Base-by-base conservation (phyloP, 2,113 vertebrate species). In the Phalacrocorax brasilianus region DNA sequence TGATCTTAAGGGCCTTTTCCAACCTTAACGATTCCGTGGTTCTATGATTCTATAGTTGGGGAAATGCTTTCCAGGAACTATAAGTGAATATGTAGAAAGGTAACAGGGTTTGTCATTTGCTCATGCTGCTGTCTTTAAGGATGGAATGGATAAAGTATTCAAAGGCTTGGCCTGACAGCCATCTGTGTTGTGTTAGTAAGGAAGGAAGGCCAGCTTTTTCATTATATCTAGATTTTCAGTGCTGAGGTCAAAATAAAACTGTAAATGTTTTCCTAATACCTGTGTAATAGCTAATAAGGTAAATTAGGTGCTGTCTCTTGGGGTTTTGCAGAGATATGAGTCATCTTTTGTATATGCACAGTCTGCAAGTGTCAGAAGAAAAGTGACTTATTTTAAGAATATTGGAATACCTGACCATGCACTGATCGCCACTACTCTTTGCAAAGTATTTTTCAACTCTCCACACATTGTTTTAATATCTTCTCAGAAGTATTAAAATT, bases 71-170 rank as follows among this genome's bases (percentile, higher is more conserved):
- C 32, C 28, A 67, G 55, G 58, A 76, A 2, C 19, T 71, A 0
- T 14, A 52, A 44, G 7, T 65, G 45, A 90, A 30, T 38, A 40
- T 10, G 15, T 32, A 56, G 24, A 42, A 85, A 62, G 14, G 4
- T 38, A 49, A 32, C 3, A 49, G 32, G 40, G 28, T 78, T 81
- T 78, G 27, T 47, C 13, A 40, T 44, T 68, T 2, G 0, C 7
- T 79, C 18, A 2, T 18, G 12, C 21, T 83, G 27, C 50, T 62
- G 24, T n/a, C 19, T 47, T 62, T 62, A 45, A 67, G 42, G 55
- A 28, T 30, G 9, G 6, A n/a, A 53, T 35, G 18, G 32, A 13
- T 61, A 7, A 58, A 73, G 16, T 0, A 2, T 68, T 66, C 1
- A 2, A 50, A 86, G 32, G 6, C 42, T 83, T 88, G 1, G 0